phyloP scores from a whole-genome alignment of 2,888 invertebrate genomes.

The Eupithecia subumbrata region DNA sequence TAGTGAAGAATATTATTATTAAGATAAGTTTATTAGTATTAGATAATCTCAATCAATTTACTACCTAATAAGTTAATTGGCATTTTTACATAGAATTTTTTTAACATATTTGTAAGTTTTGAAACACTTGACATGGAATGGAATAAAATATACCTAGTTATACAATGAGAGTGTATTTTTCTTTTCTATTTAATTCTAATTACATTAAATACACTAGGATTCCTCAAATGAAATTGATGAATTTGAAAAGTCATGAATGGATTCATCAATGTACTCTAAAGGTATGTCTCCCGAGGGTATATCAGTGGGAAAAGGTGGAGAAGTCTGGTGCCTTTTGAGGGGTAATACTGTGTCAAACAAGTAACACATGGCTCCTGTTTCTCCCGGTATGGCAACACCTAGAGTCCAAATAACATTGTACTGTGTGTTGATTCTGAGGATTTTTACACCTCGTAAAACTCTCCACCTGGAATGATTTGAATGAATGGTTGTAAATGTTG shows the following conservation, averaged over 20 bases:
- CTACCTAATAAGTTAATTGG: not conserved
- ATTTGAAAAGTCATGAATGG: conserved; percentile 89
- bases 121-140: conserved; percentile 37
- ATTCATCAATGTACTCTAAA: conserved; percentile 90
- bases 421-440: conserved; percentile 96
- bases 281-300: conserved; percentile 85
- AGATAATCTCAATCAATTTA: conserved; percentile 24
- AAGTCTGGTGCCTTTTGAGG: conserved; percentile 80
- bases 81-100: conserved; percentile 13
- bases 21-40: no score
- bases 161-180: not conserved
- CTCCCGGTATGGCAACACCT: conserved; percentile 93
- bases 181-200: not conserved
- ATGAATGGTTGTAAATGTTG: not conserved
- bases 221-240: conserved; percentile 87
- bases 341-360: conserved; percentile 92
- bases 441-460: conserved; percentile 86
- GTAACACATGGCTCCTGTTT: conserved; percentile 90
- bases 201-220: conserved; percentile 46
- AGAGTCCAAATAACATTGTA: conserved; percentile 95
- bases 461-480: conserved; percentile 75
- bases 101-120: conserved; percentile 24
- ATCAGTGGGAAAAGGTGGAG: conserved; percentile 93
- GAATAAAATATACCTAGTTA: conserved; percentile 22
- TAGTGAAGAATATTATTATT: conserved; percentile 13